Evolutionary conservation across 35 echinoderm and acorn worm genomes (phyloP).

Genomic region (Chiridota heheva): DNA sequence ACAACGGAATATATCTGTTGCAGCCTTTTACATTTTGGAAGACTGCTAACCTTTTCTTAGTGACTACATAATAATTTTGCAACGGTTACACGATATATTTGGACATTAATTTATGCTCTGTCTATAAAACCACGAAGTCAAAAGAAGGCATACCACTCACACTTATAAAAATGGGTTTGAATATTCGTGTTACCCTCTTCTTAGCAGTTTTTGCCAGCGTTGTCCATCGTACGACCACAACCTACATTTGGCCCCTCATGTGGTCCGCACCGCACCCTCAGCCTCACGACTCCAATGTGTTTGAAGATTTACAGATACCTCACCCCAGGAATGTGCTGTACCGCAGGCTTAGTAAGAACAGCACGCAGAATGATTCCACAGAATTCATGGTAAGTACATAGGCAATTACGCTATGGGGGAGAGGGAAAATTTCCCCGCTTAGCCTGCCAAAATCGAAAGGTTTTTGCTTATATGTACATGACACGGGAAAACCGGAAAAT

Average conservation of each 20-base stretch:
- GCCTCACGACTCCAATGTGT: neutral
- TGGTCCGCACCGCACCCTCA: conserved; percentile 27
- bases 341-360: conserved; percentile 12
- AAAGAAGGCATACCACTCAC: neutral
- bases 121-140: neutral
- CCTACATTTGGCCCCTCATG: conserved; percentile 45
- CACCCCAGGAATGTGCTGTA: conserved; percentile 22
- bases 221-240: neutral
- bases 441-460: neutral
- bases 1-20: no score
- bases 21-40: no score
- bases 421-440: neutral
- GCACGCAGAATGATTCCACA: neutral
- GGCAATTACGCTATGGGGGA: neutral
- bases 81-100: neutral
- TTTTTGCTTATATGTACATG: neutral
- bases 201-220: neutral
- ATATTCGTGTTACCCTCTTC: neutral
- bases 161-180: no score
- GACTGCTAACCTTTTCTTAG: neutral
- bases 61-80: neutral
- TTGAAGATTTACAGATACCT: neutral
- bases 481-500: neutral
- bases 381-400: neutral
- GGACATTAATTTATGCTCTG: neutral